Conservation (phyloP, 2,888 invertebrate species). For the Caradrina clavipalpis region DNA sequence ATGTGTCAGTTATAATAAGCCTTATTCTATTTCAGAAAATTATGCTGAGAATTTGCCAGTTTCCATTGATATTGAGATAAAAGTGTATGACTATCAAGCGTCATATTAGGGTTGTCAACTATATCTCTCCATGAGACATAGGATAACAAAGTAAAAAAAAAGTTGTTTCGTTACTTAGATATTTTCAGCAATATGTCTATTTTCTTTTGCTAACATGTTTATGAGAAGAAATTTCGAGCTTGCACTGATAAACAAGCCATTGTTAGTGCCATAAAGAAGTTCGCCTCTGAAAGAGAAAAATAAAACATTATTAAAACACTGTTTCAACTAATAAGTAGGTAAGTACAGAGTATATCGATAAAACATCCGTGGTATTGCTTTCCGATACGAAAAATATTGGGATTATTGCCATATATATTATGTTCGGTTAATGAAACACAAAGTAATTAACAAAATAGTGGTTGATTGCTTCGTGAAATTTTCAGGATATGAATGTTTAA, state of each 20-base stretch:
- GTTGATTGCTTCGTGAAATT: conserved; percentile 23
- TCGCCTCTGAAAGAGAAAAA: conserved; percentile 77
- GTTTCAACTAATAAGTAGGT: conserved; percentile 9
- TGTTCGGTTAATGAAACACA: conserved; percentile 22
- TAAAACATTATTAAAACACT: conserved; percentile 10
- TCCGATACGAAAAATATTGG: neutral
- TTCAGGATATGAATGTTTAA: conserved; percentile 3
- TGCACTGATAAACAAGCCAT: conserved; percentile 76
- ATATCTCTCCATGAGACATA: conserved; percentile 32
- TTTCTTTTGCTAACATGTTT: conserved; percentile 54
- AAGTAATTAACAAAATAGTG: conserved; percentile 22
- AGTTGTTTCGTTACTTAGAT: conserved; percentile 37
- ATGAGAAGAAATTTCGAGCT: conserved; percentile 75
- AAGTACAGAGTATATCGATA: neutral
- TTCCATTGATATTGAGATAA: conserved; percentile 41
- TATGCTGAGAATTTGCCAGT: conserved; percentile 31
- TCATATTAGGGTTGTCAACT: conserved; percentile 50
- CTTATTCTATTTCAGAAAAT: conserved; percentile 53
- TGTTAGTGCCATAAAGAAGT: conserved; percentile 72
- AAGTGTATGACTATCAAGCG: conserved; percentile 54
- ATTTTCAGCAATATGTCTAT: conserved; percentile 33
- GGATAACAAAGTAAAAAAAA: conserved; percentile 38
- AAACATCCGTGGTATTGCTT: neutral
- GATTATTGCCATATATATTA: neutral
- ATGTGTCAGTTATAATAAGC: conserved; percentile 56